Evolutionary conservation across 2,888 invertebrate genomes (phyloP).

Genomic region (Agrochola lota): DNA sequence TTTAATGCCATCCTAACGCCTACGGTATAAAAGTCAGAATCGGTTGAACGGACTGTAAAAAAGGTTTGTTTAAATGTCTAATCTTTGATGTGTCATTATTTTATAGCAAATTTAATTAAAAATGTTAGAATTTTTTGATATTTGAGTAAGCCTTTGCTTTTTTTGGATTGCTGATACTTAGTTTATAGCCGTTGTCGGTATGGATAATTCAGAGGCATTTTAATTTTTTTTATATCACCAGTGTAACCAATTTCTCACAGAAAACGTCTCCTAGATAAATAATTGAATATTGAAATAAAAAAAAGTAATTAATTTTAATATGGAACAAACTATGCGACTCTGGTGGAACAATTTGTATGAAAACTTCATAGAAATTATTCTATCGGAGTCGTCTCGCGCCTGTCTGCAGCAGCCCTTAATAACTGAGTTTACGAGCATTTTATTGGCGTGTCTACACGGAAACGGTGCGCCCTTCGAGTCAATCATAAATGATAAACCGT

Average conservation of each 20-base stretch:
- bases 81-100: neutral
- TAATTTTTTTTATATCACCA: neutral
- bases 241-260: neutral
- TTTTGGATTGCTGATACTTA: neutral
- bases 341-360: no score
- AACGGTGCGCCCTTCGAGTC: conserved; percentile 52
- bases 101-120: neutral
- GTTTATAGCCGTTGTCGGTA: neutral
- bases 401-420: neutral
- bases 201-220: neutral
- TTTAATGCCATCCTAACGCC: no score
- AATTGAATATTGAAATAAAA: neutral
- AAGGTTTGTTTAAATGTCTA: no score
- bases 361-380: no score
- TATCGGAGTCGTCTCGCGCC: no score
- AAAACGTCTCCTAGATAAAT: neutral
- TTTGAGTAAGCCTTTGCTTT: neutral
- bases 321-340: neutral
- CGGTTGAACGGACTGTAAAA: no score
- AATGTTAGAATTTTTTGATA: neutral
- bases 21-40: no score
- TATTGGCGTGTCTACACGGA: conserved; percentile 54
- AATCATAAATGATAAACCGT: conserved; percentile 55
- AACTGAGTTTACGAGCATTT: conserved; percentile 42
- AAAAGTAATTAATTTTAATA: conserved; percentile 1